These are phyloP conservation scores for Platycheirus albimanus DNA, from an alignment of 2,888 invertebrate genomes.

Conservation along the genomic window DNA sequence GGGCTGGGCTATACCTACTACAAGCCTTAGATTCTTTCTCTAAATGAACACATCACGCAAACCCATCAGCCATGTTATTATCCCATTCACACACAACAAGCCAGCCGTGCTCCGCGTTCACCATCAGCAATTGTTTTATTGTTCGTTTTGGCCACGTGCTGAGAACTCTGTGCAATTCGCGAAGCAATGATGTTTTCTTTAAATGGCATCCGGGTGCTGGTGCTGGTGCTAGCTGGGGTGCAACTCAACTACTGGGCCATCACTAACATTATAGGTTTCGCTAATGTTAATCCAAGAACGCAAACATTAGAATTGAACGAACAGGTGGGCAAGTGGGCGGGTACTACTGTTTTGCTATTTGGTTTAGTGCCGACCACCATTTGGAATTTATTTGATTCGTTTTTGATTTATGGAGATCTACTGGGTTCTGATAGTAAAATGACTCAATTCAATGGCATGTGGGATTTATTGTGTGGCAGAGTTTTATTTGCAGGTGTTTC, in stretches of 20 bases:
- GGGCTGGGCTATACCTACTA: no score
- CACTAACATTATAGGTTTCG: slow-evolving; percentile 24
- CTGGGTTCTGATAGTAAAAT: slow-evolving; percentile 39
- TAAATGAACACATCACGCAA: slow-evolving; percentile 74
- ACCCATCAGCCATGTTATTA: slow-evolving; percentile 72
- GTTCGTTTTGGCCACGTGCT: slow-evolving; percentile 69
- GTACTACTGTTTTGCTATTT: slow-evolving; percentile 33
- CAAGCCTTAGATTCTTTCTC: slow-evolving; percentile 26
- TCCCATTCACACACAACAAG: slow-evolving; percentile 71
- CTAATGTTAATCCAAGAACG: slow-evolving; percentile 35
- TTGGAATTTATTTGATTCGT: slow-evolving; percentile 50
- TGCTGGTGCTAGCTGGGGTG: neutral
- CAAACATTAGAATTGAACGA: slow-evolving; percentile 18
- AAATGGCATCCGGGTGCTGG: slow-evolving; percentile 66
- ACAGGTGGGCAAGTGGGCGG: slow-evolving; percentile 65
- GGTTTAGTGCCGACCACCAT: slow-evolving; percentile 28
- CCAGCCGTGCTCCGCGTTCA: neutral
- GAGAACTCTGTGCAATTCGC: slow-evolving; percentile 57
- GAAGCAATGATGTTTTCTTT: slow-evolving; percentile 66
- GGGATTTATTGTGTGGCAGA: slow-evolving; percentile 45
- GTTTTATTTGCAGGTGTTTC: slow-evolving; percentile 57
- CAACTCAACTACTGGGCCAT: neutral
- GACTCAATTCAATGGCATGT: slow-evolving; percentile 57
- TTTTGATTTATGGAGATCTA: slow-evolving; percentile 58
- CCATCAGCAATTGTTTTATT: slow-evolving; percentile 65